A percentile compares a stretch with the other conserved stretches of the same genome.
Conservation (phyloP, 1,140 invertebrate species). For the Lysiphlebus fabarum region DNA sequence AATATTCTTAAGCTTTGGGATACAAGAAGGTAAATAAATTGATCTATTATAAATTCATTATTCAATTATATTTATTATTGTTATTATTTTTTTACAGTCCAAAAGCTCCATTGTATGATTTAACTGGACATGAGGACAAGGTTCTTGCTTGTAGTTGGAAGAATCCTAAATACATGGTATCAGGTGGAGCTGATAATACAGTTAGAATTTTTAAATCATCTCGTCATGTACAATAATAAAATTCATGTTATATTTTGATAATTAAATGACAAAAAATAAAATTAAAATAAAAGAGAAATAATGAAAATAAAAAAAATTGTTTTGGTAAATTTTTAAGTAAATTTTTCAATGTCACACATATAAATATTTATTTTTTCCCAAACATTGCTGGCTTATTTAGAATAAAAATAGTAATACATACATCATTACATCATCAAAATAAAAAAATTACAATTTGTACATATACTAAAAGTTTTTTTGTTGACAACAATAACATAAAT, state of each 20-base stretch:
- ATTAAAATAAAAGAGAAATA: too few species aligned
- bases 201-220: slow-evolving; percentile 81
- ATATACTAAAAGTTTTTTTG: too few species aligned
- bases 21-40: slow-evolving; percentile 73
- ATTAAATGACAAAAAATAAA: slow-evolving; percentile 31
- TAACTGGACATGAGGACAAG: slow-evolving; percentile 92
- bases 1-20: slow-evolving; percentile 94
- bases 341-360: too few species aligned
- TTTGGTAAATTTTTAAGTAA: too few species aligned
- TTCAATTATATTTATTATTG: slow-evolving; percentile 14
- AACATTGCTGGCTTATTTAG: too few species aligned
- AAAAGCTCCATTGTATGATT: slow-evolving; percentile 87
- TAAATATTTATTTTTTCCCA: too few species aligned
- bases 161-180: slow-evolving; percentile 79
- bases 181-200: slow-evolving; percentile 90
- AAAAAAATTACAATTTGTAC: too few species aligned
- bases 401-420: too few species aligned
- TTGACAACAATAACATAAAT: too few species aligned
- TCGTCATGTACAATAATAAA: slow-evolving; percentile 35
- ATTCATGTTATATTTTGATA: slow-evolving; percentile 23
- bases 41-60: too few species aligned
- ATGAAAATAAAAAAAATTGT: too few species aligned
- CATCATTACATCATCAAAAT: too few species aligned
- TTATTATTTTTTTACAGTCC: slow-evolving; percentile 63
- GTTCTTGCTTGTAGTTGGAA: slow-evolving; percentile 93